Conservation (phyloP, 2,113 vertebrate genomes). For the Emydura subglobosa region DNA sequence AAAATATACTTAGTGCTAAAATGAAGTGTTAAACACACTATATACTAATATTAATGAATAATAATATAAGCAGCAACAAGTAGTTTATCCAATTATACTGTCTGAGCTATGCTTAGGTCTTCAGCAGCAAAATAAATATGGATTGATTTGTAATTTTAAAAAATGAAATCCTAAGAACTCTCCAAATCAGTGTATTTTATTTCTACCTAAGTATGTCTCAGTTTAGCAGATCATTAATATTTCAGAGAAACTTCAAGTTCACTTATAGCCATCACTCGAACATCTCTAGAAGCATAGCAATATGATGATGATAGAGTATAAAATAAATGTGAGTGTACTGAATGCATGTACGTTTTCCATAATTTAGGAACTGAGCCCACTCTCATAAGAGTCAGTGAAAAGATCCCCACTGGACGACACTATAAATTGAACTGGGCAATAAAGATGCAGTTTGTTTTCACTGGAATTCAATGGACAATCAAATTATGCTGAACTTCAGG, state of each 20-base stretch:
- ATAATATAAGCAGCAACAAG: too few relatives aligned
- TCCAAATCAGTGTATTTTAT: neutral
- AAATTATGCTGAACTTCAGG: neutral
- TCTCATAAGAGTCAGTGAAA: accelerated
- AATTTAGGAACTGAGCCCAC: neutral
- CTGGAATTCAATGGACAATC: neutral
- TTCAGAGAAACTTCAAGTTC: too few relatives aligned
- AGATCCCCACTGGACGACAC: neutral
- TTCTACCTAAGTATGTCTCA: too few relatives aligned
- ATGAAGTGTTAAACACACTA: too few relatives aligned
- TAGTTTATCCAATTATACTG: neutral
- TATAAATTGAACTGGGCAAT: accelerated
- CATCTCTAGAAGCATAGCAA: neutral
- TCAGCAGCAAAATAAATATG: neutral
- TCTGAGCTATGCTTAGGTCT: neutral
- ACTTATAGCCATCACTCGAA: neutral
- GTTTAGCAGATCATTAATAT: too few relatives aligned
- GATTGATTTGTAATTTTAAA: neutral
- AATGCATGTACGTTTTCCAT: neutral
- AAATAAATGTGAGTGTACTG: neutral
- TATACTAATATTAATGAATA: too few relatives aligned
- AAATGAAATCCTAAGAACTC: neutral
- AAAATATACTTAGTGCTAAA: too few relatives aligned
- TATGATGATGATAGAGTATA: neutral
- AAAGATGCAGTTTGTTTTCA: neutral